A percentile compares a stretch with the other conserved stretches of the same genome.
Evolutionary conservation across 2,888 invertebrate species (phyloP).

Genomic region (Trachelus iudaicus): DNA sequence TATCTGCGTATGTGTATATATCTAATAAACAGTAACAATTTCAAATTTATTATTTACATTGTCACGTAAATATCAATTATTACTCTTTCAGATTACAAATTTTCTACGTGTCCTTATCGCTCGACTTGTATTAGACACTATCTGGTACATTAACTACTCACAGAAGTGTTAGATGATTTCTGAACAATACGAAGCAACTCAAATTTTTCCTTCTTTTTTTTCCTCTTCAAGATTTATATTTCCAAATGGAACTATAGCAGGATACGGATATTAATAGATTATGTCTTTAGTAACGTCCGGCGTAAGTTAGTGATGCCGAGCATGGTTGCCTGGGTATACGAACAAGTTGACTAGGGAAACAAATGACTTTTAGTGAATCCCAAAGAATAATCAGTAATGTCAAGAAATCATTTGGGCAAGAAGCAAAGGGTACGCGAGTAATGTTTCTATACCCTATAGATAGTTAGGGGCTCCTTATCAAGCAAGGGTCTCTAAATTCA

Average conservation of each 20-base stretch:
- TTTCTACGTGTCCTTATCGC: neutral
- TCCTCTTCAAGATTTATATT: neutral
- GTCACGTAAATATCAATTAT: conserved; percentile 36
- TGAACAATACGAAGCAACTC: neutral
- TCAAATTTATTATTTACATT: conserved; percentile 38
- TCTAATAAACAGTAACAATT: neutral
- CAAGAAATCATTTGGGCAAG: neutral
- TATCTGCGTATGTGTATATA: neutral
- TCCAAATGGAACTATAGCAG: neutral
- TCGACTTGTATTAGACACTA: neutral
- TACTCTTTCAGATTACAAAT: conserved; percentile 12
- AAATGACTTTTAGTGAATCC: neutral
- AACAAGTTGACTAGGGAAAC: neutral
- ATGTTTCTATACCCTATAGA: too few species aligned
- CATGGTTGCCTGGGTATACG: neutral
- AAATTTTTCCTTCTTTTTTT: neutral
- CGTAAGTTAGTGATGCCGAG: neutral
- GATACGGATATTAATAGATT: neutral
- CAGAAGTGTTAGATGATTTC: neutral
- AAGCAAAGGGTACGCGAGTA: neutral
- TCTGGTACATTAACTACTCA: neutral
- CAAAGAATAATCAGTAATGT: neutral
- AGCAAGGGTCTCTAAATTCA: neutral
- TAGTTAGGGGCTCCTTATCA: too few species aligned
- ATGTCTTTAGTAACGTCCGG: neutral